A percentile compares a stretch with the other conserved stretches of the same genome.
Conservation (phyloP, 2,113 vertebrate genomes). For the Bathybates hornii region DNA sequence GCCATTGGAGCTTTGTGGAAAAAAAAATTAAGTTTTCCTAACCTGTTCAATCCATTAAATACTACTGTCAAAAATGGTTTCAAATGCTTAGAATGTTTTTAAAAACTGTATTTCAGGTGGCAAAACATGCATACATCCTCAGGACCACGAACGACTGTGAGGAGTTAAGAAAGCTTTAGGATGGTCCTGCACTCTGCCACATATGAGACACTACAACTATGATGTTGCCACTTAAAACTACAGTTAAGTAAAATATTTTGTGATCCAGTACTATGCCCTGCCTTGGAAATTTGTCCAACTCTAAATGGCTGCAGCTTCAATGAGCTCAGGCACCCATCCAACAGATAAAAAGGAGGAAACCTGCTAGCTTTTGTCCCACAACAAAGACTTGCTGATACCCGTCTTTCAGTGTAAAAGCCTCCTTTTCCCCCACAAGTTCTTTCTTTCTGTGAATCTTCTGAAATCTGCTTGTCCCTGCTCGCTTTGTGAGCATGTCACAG, state of each 20-base stretch:
- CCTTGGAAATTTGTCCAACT: not conserved
- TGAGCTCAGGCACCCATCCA: not conserved
- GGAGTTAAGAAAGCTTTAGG: not conserved
- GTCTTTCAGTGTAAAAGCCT: not conserved
- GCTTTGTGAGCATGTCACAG: slow-evolving; percentile 54
- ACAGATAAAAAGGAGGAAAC: slow-evolving; percentile 32
- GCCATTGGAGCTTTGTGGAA: not conserved
- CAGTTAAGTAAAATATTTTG: not conserved
- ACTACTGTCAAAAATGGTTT: not conserved
- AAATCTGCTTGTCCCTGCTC: slow-evolving; percentile 7
- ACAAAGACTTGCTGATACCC: slow-evolving; percentile 50
- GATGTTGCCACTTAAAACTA: not conserved
- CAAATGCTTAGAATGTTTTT: not conserved
- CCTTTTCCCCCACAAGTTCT: not conserved
- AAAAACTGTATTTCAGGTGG: not conserved
- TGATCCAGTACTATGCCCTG: not conserved
- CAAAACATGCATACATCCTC: not conserved
- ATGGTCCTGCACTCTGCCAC: not conserved
- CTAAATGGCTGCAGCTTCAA: not conserved
- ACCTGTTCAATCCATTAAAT: not conserved
- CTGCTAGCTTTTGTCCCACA: slow-evolving; percentile 13
- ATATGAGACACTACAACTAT: not conserved
- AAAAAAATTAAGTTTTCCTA: not conserved
- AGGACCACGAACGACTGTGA: not conserved
- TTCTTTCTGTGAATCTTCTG: slow-evolving; percentile 1